Conservation (phyloP, 2,888 invertebrate genomes). For the Tortricodes alternella region DNA sequence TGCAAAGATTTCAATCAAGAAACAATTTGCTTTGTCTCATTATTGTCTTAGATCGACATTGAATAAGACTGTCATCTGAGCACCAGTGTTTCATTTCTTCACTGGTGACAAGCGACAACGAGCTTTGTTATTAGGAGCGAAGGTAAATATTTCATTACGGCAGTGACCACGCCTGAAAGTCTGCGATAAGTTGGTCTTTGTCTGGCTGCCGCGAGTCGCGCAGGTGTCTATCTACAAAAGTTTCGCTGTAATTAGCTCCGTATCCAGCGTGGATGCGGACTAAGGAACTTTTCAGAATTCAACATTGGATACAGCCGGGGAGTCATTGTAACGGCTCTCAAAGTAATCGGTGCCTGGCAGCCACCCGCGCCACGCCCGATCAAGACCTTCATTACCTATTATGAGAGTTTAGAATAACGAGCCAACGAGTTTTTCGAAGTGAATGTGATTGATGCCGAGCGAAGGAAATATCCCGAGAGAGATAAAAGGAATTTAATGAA, state of each 20-base stretch:
- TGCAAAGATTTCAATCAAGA: constrained; percentile 49
- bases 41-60: constrained; percentile 64
- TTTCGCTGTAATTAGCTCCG: constrained; percentile 78
- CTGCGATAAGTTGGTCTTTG: constrained; percentile 80
- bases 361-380: constrained; percentile 64
- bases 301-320: constrained; percentile 74
- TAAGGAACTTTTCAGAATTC: constrained; percentile 77
- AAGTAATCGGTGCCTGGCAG: constrained; percentile 78
- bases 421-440: constrained; percentile 81
- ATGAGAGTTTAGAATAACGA: constrained; percentile 82
- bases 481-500: constrained; percentile 83
- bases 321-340: constrained; percentile 77
- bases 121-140: constrained; percentile 45
- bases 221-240: constrained; percentile 82
- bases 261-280: constrained; percentile 76
- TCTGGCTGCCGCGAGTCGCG: constrained; percentile 72
- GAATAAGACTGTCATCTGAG: constrained; percentile 60
- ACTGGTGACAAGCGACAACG: constrained; percentile 45
- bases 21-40: constrained; percentile 53
- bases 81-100: constrained; percentile 50
- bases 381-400: constrained; percentile 81
- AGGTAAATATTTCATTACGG: constrained; percentile 55
- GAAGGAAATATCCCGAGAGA: constrained; percentile 80
- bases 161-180: constrained; percentile 61
- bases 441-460: constrained; percentile 81